Conservation (phyloP, 2,113 vertebrate species). For the Gorsachius goisagi region DNA sequence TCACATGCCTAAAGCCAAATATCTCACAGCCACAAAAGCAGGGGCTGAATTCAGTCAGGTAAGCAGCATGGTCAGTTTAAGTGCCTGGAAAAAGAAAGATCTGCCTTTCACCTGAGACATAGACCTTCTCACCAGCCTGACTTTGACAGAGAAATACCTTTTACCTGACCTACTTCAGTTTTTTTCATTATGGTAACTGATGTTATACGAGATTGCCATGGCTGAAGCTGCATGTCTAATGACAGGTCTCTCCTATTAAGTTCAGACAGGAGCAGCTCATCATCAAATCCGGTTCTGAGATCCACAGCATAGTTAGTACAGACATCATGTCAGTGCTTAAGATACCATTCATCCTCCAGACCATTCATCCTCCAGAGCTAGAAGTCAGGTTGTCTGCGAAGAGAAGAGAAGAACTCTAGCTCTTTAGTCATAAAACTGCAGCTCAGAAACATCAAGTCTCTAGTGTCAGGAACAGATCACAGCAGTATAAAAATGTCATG, state of each 20-base stretch:
- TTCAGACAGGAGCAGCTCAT: background rate
- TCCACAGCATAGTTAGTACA: fast-evolving
- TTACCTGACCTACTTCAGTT: background rate
- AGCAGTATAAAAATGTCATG: fast-evolving
- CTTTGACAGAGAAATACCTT: background rate
- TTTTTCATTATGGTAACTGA: background rate
- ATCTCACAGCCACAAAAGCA: background rate
- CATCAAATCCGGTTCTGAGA: background rate
- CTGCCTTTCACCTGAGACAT: background rate
- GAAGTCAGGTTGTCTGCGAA: background rate
- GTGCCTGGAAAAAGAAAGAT: background rate
- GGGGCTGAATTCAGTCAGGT: background rate
- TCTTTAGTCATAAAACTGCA: background rate
- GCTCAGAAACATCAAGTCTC: background rate
- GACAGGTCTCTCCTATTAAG: background rate
- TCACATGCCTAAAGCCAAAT: background rate
- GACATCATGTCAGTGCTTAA: background rate
- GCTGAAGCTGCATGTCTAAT: background rate
- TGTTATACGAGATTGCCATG: background rate
- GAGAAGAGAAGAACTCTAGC: background rate
- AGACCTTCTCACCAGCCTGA: background rate
- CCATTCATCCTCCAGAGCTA: background rate
- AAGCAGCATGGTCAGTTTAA: background rate
- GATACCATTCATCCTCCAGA: background rate
- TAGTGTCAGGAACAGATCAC: background rate